Base-by-base conservation (phyloP, 53 echinoderm and acorn worm genomes). In the Apostichopus leukothele region DNA sequence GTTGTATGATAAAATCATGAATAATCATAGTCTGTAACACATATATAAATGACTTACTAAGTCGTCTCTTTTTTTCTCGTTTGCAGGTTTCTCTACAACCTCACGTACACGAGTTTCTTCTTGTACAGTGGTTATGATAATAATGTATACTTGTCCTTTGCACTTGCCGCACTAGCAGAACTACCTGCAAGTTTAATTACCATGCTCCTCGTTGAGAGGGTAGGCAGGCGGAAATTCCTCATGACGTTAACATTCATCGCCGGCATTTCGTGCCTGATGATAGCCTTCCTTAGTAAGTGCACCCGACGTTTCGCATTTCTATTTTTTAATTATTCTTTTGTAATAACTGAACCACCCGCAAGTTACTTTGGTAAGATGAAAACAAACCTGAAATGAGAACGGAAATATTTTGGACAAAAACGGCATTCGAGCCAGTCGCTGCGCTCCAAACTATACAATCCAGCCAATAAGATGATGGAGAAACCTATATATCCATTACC, bases 211-310 rank as follows among this genome's bases (percentile, higher is more conserved):
- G 54, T 81, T 19, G 81, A 81, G 51, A 51, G 57, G 81, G 20
- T 81, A 4, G 81, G 81, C 21, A 81, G 81, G 51, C 81, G 81
- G 10, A 81, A 81, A 81, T 55, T 81, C 20, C 55, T 81, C n/a
- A 81, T 81, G 81, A 25, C 81, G 11, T 51, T 81, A 55, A 81
- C 81, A 11, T 51, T 81, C 55, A 8, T 81, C 5, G 81, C 81
- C 51, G 81, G 81, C 11, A 59, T 81, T 10, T 81, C 81, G 11
- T 81, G 81, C 20, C 23, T 81, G 9, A 22, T 81, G 53, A 81
- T 81, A 81, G 81, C 81, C 59, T 81, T 81, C 12, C 81, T 81
- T 81, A 23, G 81, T 81, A 81, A 81, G 81, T 55, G 18, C 18
- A 71, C 71, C 6, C 16, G 4, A 1, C 71, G 57, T 7, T 57